Base-by-base conservation (phyloP, 1,140 invertebrate genomes). In the Vollenhovia emeryi region DNA sequence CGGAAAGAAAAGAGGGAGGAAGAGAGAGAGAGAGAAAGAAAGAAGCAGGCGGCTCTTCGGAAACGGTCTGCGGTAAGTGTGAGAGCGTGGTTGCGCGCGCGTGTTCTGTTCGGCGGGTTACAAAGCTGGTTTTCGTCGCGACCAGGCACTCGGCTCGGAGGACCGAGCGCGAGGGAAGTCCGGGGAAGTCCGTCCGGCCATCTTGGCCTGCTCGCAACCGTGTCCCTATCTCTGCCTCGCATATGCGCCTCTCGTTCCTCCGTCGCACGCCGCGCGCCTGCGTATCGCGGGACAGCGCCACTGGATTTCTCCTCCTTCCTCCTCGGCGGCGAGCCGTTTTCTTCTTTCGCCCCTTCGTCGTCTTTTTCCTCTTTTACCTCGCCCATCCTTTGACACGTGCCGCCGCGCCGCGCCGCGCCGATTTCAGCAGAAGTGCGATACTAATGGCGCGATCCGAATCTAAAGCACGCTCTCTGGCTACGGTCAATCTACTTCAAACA, bases 351-450 rank as follows among this genome's bases (percentile, higher is more conserved):
- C 79, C 66, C 75, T 40, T 57, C 68, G 64, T 87, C 71, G 71
- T 87, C 79, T 64, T 40, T 48, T 68, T 68, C 52, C 11, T 40
- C 57, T 69, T 82, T 84, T 36, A 9, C 60, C 84, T 86, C 76
- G 66, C 87, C 69, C 71, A 89, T 84, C 91, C 93, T 93, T 94
- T 93, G 93, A 94, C 93, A 94, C 94, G 93, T 93, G 93, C 93
- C 93, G 93, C 91, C 89, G 86, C n/a, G n/a, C n/a, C n/a, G n/a
- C n/a, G n/a, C n/a, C n/a, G n/a, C n/a, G n/a, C 82, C 89, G 88
- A 88, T 85, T 78, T 84, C 48, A 75, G 84, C 59, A 68, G 76
- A 73, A 90, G 88, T 80, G 79, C 89, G 86, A 90, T 89, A 90
- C 88, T 90, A 90, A 89, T 88, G 86, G 66, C 66, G 78, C 66